phyloP scores from a whole-genome alignment of 2,113 vertebrate species.

The Gobio gobio region DNA sequence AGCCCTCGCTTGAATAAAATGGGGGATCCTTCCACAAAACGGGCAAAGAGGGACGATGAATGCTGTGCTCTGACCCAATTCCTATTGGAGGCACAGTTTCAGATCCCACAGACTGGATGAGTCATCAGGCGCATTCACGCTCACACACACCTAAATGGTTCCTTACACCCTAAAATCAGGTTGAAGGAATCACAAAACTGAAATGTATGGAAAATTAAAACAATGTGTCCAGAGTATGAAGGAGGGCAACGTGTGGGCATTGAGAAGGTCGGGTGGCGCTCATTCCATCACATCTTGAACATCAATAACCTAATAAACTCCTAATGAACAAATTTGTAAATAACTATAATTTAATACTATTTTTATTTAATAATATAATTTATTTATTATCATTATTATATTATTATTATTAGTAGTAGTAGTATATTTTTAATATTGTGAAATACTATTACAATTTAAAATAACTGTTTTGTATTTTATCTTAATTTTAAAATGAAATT shows the following conservation, averaged over 20 bases:
- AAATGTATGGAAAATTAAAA: neutral
- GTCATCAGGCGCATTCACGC: slow-evolving; percentile 24
- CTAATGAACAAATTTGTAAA: neutral
- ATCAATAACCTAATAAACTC: neutral
- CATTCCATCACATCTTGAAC: slow-evolving; percentile 1
- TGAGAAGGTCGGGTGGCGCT: neutral
- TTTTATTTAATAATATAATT: neutral
- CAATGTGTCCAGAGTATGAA: neutral
- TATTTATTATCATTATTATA: neutral
- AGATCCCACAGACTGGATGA: slow-evolving; percentile 54
- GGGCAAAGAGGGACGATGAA: neutral
- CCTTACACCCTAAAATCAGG: neutral
- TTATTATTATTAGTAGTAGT: neutral
- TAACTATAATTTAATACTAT: neutral
- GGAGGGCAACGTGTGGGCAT: neutral
- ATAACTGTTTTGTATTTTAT: neutral
- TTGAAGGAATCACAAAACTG: slow-evolving; percentile 3
- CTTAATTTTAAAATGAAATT: neutral
- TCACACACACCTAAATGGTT: neutral
- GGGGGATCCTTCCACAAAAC: slow-evolving; percentile 26
- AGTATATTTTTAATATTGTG: neutral
- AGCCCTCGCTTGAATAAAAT: neutral
- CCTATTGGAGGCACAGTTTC: slow-evolving; percentile 34
- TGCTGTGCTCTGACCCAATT: slow-evolving; percentile 50
- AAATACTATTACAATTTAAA: neutral